Base-by-base conservation (phyloP, 2,888 invertebrate species). In the Endotricha flammealis region DNA sequence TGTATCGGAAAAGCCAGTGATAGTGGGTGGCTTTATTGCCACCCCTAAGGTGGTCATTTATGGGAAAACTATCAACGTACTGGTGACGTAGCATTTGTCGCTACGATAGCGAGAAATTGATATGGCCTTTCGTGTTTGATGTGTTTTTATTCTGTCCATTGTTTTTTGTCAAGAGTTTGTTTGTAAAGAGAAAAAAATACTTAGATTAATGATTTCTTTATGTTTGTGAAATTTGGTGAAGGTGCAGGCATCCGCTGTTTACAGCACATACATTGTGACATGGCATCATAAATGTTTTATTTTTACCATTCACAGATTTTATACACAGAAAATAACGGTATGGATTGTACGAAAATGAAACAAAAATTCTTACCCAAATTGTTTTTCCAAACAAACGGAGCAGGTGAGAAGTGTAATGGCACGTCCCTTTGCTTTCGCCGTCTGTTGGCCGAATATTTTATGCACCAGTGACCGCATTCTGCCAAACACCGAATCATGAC, bases 1-100 rank as follows among this genome's bases (percentile, higher is more conserved):
- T 86, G 83, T 86, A 85, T 86, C 67, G 85, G 85, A 86, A 86
- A 80, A 72, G 67, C 74, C 71, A 55, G 35, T 35, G 72, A 68
- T 72, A 62, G 71, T 80, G 66, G 64, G 46, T 61, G 53, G 69
- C 75, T 76, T 82, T 82, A 82, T 82, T 82, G 71, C 57, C 63
- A 66, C 54, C 60, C 50, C 78, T 58, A 67, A 74, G 80, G 77
- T 78, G 74, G 79, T 77, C 81, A 77, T 83, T 81, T 83, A 80
- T 80, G 71, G 68, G 78, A 75, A 75, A 83, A 83, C 83, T 85
- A 83, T 85, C 81, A 79, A 72, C 67, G 70, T 50, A 80, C 71
- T 68, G 78, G 77, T 81, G 81, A 81, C 72, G 52, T 43, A 53
- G 67, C 70, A 62, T 73, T 75, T 70, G 65, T 61, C 69, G 63